phyloP scores from a whole-genome alignment of 2,888 invertebrate species.

The Luffia ferchaultella region DNA sequence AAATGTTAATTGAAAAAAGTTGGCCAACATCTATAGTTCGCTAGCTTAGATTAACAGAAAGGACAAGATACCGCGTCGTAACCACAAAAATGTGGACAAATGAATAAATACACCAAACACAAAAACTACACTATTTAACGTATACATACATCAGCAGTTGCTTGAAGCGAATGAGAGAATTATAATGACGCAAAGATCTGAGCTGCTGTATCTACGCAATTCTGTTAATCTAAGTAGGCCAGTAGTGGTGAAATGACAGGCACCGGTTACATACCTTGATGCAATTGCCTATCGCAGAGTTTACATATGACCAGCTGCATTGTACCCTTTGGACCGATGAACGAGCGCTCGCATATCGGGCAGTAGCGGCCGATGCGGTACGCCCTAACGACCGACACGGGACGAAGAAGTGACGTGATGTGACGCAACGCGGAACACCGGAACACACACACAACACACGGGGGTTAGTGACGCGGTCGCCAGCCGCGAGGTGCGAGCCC shows the following conservation, averaged over 20 bases:
- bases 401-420: constrained; percentile 16
- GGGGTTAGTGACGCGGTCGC: constrained; percentile 50
- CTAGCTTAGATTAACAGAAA: too few relatives aligned
- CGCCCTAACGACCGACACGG: constrained; percentile 65
- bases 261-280: constrained; percentile 56
- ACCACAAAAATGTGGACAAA: too few relatives aligned
- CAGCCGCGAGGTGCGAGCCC: constrained; percentile 16
- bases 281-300: constrained; percentile 66
- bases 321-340: constrained; percentile 72
- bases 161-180: too few relatives aligned
- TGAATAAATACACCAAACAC: too few relatives aligned
- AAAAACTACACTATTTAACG: too few relatives aligned
- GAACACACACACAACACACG: constrained; percentile 65
- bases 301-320: constrained; percentile 70
- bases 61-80: too few relatives aligned
- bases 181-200: too few relatives aligned
- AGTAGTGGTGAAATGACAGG: neutral
- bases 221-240: too few relatives aligned
- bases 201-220: too few relatives aligned
- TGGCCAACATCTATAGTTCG: too few relatives aligned
- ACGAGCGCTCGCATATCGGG: constrained; percentile 75
- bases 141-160: too few relatives aligned
- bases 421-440: constrained; percentile 35
- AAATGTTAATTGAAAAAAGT: too few relatives aligned
- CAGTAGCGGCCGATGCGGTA: constrained; percentile 78